Conservation (phyloP, 2,113 vertebrate genomes). For the Rhinichthys klamathensis region DNA sequence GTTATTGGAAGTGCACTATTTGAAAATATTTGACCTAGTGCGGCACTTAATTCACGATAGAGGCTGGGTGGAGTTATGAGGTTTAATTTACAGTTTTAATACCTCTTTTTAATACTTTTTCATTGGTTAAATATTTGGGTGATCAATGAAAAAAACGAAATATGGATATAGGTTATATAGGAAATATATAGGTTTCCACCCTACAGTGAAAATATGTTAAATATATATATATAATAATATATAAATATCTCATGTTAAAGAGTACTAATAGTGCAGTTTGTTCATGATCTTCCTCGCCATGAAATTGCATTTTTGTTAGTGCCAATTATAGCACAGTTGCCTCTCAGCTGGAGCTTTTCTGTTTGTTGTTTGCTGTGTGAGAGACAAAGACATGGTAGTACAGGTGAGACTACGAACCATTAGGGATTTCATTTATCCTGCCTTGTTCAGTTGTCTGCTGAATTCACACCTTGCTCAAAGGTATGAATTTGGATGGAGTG, state of each 20-base stretch:
- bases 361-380: constrained; percentile 43
- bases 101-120: too few relatives aligned
- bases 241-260: neutral
- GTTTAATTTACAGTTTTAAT: too few relatives aligned
- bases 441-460: constrained; percentile 42
- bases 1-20: neutral
- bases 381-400: constrained; percentile 40
- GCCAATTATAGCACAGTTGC: neutral
- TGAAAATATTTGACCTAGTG: neutral
- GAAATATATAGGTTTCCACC: too few relatives aligned
- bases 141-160: too few relatives aligned
- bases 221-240: too few relatives aligned
- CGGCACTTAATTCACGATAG: too few relatives aligned
- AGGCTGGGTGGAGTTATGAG: too few relatives aligned
- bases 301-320: constrained; percentile 11
- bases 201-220: too few relatives aligned
- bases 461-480: constrained; percentile 36
- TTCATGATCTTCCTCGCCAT: neutral
- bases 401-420: constrained; percentile 38
- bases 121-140: too few relatives aligned
- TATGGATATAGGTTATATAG: too few relatives aligned
- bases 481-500: neutral
- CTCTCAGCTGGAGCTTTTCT: constrained; percentile 20
- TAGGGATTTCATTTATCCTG: constrained; percentile 64
- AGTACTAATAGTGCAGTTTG: constrained; percentile 2